phyloP scores from a whole-genome alignment of 2,888 invertebrate genomes.

The Noctua comes region DNA sequence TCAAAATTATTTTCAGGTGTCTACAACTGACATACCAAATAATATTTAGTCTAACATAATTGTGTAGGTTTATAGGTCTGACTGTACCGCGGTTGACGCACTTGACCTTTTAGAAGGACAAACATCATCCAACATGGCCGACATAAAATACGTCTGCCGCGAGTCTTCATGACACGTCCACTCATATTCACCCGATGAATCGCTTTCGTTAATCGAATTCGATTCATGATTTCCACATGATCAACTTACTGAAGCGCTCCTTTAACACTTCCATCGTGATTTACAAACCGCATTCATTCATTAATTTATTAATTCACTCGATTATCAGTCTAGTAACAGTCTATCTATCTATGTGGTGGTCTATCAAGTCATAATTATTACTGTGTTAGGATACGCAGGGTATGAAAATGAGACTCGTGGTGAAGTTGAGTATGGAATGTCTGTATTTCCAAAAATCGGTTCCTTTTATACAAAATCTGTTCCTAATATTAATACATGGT shows the following conservation, averaged over 20 bases:
- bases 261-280: conserved; percentile 14
- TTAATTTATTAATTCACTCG: not conserved
- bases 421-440: too few species aligned
- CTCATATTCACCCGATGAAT: conserved; percentile 32
- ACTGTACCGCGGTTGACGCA: not conserved
- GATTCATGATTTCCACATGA: conserved; percentile 21
- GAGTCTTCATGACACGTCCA: conserved; percentile 6
- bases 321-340: not conserved
- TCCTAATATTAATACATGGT: too few species aligned
- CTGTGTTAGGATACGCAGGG: too few species aligned
- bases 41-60: not conserved
- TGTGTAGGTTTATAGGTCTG: not conserved
- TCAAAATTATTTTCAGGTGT: not conserved
- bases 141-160: conserved; percentile 18
- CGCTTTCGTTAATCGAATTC: conserved; percentile 48
- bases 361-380: not conserved
- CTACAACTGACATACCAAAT: not conserved
- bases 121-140: conserved; percentile 21
- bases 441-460: too few species aligned
- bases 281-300: not conserved
- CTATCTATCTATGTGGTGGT: not conserved
- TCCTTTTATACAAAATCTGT: too few species aligned
- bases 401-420: too few species aligned
- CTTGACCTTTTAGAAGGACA: conserved; percentile 45
- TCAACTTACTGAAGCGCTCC: conserved; percentile 6